A percentile compares a stretch with the other conserved stretches of the same genome.
phyloP scores from a whole-genome alignment of 1,140 invertebrate genomes.

The Bombus waltoni region DNA sequence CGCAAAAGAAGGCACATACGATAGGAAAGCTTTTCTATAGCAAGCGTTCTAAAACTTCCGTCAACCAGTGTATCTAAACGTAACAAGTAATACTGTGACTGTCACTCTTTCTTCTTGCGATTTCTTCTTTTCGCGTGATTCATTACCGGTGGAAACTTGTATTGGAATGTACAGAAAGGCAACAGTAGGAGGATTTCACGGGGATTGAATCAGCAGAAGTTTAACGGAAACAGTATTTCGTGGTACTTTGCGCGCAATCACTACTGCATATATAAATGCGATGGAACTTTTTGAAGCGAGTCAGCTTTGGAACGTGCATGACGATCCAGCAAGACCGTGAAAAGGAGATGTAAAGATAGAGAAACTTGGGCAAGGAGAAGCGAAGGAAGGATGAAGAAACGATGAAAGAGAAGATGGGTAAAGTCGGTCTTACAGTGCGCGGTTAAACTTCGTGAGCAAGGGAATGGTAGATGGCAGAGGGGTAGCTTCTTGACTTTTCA shows the following conservation, averaged over 20 bases:
- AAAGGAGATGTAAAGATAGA: conserved; percentile 16
- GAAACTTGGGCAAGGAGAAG: neutral
- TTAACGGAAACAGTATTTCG: conserved; percentile 29
- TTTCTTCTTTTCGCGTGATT: neutral
- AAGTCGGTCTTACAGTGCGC: conserved; percentile 57
- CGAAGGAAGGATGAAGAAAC: conserved; percentile 16
- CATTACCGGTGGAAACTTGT: neutral
- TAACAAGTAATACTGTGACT: neutral
- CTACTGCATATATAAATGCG: conserved; percentile 1
- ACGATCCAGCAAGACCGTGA: conserved; percentile 27
- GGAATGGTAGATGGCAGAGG: neutral
- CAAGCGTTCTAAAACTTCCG: too few relatives aligned
- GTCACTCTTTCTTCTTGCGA: neutral
- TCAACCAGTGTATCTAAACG: neutral
- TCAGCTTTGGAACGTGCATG: conserved; percentile 22
- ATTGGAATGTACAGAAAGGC: neutral
- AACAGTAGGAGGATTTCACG: neutral
- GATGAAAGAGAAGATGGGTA: conserved; percentile 34
- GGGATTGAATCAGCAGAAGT: conserved; percentile 46
- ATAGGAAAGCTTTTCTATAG: too few relatives aligned
- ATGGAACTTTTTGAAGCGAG: conserved; percentile 22
- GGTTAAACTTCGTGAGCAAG: conserved; percentile 60
- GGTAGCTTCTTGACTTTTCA: conserved; percentile 69
- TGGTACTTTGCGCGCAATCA: conserved; percentile 33
- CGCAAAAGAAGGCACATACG: too few relatives aligned